These are phyloP conservation scores for Philypnodon macrostomus DNA, from an alignment of 2,797 vertebrate genomes.

Conservation along the genomic window DNA sequence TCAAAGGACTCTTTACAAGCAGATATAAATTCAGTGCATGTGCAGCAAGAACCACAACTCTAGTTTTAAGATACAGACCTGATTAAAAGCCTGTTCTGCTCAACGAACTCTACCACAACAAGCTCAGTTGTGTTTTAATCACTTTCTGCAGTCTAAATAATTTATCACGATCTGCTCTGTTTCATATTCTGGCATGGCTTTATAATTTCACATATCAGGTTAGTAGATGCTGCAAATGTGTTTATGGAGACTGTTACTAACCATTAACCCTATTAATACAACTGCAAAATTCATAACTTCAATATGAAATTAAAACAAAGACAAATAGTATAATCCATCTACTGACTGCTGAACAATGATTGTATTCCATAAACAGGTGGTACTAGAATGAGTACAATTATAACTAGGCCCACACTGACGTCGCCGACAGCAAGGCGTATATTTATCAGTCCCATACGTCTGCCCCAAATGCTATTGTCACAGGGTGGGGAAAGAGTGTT, in stretches of 20 bases:
- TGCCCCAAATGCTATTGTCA: too few species aligned
- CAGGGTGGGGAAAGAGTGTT: too few species aligned
- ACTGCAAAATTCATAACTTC: too few species aligned
- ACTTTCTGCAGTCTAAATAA: conserved; percentile 45
- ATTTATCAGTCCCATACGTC: too few species aligned
- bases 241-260: conserved; percentile 7
- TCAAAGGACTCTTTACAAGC: conserved; percentile 10
- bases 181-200: conserved; percentile 31
- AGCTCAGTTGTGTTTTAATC: conserved; percentile 38
- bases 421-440: too few species aligned
- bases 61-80: conserved; percentile 10
- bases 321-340: neutral
- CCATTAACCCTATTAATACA: too few species aligned
- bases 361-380: conserved; percentile 1
- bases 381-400: neutral
- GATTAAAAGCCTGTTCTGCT: conserved; percentile 13
- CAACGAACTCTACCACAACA: conserved; percentile 9
- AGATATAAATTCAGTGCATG: conserved; percentile 6
- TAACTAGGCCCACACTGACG: too few species aligned
- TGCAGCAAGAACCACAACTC: conserved; percentile 17
- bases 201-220: conserved; percentile 38
- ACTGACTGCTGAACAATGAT: conserved; percentile 7
- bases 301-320: neutral
- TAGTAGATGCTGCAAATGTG: conserved; percentile 8
- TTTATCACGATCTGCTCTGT: conserved; percentile 44